Evolutionary conservation across 2,888 invertebrate genomes (phyloP).

Genomic region (Lochmaea crataegi): DNA sequence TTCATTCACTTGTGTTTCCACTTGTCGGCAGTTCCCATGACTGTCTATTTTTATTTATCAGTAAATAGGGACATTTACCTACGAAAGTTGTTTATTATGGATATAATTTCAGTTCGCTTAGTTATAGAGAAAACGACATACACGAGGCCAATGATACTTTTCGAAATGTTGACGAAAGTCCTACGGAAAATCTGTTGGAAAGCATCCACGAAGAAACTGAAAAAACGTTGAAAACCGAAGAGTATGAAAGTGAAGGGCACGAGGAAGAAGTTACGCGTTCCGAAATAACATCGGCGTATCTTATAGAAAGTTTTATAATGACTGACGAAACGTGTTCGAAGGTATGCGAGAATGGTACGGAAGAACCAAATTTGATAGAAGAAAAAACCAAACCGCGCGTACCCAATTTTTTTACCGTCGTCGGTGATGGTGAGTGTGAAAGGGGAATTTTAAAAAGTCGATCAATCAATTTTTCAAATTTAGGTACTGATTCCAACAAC

Average conservation of each 20-base stretch:
- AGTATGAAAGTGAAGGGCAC: not conserved
- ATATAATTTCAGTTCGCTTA: not conserved
- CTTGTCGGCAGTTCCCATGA: too few relatives aligned
- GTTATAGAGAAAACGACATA: not conserved
- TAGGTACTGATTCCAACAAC: not conserved
- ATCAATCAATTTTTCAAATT: not conserved
- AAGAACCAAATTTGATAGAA: not conserved
- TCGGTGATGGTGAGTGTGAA: not conserved
- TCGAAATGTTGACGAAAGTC: not conserved
- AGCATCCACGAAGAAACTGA: slow-evolving; percentile 8
- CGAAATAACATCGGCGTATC: not conserved
- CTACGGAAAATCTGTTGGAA: slow-evolving; percentile 9
- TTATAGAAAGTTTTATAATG: not conserved
- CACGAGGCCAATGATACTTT: not conserved
- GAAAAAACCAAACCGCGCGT: not conserved
- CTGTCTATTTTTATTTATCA: too few relatives aligned
- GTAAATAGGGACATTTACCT: too few relatives aligned
- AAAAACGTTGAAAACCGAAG: not conserved
- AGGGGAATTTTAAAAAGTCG: too few relatives aligned
- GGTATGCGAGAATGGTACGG: not conserved
- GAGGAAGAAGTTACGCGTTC: not conserved
- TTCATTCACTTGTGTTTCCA: too few relatives aligned
- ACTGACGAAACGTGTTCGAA: not conserved
- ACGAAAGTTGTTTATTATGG: too few relatives aligned
- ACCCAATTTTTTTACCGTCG: not conserved